A percentile compares a stretch with the other conserved stretches of the same genome.
phyloP scores from a whole-genome alignment of 2,113 vertebrate species.

The Leptobrachium leishanense region DNA sequence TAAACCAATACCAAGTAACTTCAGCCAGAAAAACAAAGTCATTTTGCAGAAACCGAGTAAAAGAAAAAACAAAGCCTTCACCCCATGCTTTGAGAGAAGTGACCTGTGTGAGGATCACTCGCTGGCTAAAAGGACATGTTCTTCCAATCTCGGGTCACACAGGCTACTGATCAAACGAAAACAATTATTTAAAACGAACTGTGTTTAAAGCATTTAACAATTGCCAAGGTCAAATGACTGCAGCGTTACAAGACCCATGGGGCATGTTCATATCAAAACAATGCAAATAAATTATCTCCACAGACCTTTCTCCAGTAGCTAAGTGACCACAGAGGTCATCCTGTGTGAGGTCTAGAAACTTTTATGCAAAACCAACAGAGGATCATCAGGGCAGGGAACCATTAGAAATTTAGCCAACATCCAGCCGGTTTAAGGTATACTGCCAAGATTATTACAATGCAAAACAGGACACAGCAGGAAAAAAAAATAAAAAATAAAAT shows the following conservation, averaged over 20 bases:
- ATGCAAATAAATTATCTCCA: slow-evolving; percentile 79
- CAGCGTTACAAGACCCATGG: slow-evolving; percentile 77
- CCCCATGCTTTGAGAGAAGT: slow-evolving; percentile 11
- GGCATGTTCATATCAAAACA: slow-evolving; percentile 80
- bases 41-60: neutral
- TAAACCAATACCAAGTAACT: too few relatives aligned
- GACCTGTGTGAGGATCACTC: slow-evolving; percentile 38
- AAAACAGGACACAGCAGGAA: too few relatives aligned
- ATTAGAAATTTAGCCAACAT: too few relatives aligned
- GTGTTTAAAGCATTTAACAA: slow-evolving; percentile 80
- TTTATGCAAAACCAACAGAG: slow-evolving; percentile 64
- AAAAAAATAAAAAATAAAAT: too few relatives aligned
- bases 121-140: slow-evolving; percentile 22
- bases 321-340: slow-evolving; percentile 79
- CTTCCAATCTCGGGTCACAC: slow-evolving; percentile 18
- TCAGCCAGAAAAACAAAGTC: neutral
- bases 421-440: too few relatives aligned
- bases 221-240: slow-evolving; percentile 79
- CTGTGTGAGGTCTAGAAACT: slow-evolving; percentile 60
- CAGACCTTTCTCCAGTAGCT: slow-evolving; percentile 67
- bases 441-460: too few relatives aligned
- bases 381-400: slow-evolving; percentile 27
- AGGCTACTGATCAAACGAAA: slow-evolving; percentile 69
- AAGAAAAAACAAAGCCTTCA: neutral
- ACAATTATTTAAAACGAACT: slow-evolving; percentile 83